Percentiles rank a stretch among this genome's conserved stretches.
These are phyloP conservation scores for Melanerpes aurifrons DNA, from an alignment of 2,113 vertebrate species.

Conservation along the genomic window DNA sequence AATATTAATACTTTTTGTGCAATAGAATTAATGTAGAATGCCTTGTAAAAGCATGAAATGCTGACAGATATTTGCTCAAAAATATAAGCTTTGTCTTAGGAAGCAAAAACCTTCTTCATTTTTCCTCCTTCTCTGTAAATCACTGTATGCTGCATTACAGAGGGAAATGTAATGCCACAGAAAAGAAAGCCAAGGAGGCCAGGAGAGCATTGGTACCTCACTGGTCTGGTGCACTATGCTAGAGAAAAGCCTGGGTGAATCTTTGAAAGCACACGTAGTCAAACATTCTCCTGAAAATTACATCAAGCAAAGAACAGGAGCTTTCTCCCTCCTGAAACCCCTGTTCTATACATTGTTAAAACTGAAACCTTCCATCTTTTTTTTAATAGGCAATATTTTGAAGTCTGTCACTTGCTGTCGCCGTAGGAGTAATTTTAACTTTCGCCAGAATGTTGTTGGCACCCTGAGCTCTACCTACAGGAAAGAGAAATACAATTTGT, in stretches of 20 bases:
- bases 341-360: not conserved
- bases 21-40: not conserved
- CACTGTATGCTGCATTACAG: too few relatives aligned
- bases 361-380: conserved; percentile 28
- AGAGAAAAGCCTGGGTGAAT: not conserved
- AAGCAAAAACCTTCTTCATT: too few relatives aligned
- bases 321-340: conserved; percentile 18
- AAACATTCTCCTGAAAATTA: not conserved
- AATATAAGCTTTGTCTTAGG: not conserved
- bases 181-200: not conserved
- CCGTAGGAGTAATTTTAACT: conserved; percentile 29
- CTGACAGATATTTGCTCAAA: not conserved
- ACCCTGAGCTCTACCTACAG: conserved; percentile 2
- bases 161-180: not conserved
- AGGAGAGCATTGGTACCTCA: not conserved
- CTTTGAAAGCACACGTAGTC: not conserved
- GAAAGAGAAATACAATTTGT: conserved; percentile 30
- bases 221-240: not conserved
- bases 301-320: not conserved
- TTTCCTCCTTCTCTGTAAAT: not conserved
- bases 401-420: conserved; percentile 52
- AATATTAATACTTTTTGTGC: not conserved
- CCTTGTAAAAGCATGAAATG: not conserved
- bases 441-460: conserved; percentile 25
- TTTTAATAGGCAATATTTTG: not conserved